Evolutionary conservation across 2,113 vertebrate species (phyloP), one percentile per base, ranked within the genome.

Genomic region (Cranoglanis bouderius): DNA sequence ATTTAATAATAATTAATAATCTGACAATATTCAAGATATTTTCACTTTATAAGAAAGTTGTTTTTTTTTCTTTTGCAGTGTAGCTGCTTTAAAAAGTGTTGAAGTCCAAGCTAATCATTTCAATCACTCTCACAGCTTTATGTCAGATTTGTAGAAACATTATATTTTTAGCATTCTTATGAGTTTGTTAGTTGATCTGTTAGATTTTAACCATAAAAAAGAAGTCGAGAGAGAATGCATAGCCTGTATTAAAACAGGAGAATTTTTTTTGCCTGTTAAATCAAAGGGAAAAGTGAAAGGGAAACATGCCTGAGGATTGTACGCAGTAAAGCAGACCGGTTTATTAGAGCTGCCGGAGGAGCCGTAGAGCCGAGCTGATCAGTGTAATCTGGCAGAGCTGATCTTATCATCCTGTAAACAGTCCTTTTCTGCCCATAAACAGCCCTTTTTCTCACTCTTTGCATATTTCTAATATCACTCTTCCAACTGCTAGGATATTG

Each of bases 401-500:
- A 74, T 32, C 29, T 78, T 80, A 32, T 49, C 74, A 57, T 86
- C 29, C 55, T n/a, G 2, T 77, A 77, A 77, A 86, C 35, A 18
- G 1, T 46, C 0, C 35, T 57, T 49, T 46, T 77, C 85, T 43
- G 32, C 32, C 53, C 35, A 18, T 51, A 80, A 80, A n/a, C 57
- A 85, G 13, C 5, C 57, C 75, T 85, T 85, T 29, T 38, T 21
- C 6, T 21, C 35, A 65, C 35, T 87, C n/a, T 9, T 13, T 63
- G 51, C 6, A 65, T 46, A 75, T 7, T 84, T 59, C 53, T 72
- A 21, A 75, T 19, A 72, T 43, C 51, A 53, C 29, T 63, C 29
- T 87, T 40, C 59, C 24, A 67, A 53, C 81, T 65, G 16, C 10
- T 67, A 40, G 24, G 65, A 46, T 70, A 51, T 35, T 70, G 89